Evolutionary conservation across 2,113 vertebrate genomes (phyloP), one percentile per base, ranked within the genome.

Genomic region (Indicator maculatus): DNA sequence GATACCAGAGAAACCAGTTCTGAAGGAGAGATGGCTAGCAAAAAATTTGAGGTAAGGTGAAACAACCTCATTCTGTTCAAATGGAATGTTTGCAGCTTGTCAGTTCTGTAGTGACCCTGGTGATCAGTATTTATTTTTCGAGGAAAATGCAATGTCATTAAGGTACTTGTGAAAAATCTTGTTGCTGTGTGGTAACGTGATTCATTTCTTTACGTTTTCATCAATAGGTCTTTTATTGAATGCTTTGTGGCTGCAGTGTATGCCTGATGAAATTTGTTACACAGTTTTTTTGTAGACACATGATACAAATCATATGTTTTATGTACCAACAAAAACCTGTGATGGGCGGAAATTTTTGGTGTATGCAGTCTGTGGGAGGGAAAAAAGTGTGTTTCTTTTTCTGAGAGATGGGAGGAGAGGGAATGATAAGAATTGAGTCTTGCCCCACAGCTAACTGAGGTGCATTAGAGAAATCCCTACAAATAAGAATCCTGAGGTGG

Each of bases 221-320:
- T 71, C 79, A 82, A 74, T 8, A 38, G 45, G 64, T 93, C 66
- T 83, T 92, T 86, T 90, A 85, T 86, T 89, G 93, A 85, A 89
- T 85, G 39, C 59, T 83, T 80, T 71, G 86, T 90, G 89, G 33
- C 50, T 84, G 38, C n/a, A 28, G 74, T 92, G 89, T 91, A 65
- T 72, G 81, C 81, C 84, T 93, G 90, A 92, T 91, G 53, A 93
- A 92, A 93, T 52, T 41, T 93, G 65, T 95, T 89, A 94, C 61
- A 67, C 41, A 79, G 66, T 83, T 95, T 92, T 91, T 84, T 36
- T 53, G 66, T 88, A 90, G 91, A 78, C 61, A 59, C 71, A 80
- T 94, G 96, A 61, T 95, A 81, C 26, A 90, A 96, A 86, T 96
- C 28, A 26, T 86, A 64, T 24, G 28, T 93, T 97, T 86, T 91